These are phyloP conservation scores for Dolichallabes microphthalmus DNA, from an alignment of 2,113 vertebrate genomes.

Conservation along the genomic window DNA sequence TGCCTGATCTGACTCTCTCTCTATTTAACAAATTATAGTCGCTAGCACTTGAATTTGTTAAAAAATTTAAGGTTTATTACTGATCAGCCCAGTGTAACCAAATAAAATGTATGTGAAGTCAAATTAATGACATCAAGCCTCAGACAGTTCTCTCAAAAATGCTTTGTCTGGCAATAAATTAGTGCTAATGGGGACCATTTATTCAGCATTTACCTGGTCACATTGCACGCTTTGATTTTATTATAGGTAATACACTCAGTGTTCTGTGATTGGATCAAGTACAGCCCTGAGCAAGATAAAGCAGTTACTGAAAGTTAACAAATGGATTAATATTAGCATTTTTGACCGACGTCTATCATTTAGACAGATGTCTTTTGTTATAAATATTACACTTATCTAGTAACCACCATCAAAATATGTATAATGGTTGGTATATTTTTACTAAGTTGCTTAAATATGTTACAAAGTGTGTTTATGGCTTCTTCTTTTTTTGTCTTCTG, in stretches of 20 bases:
- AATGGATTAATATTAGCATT: background rate
- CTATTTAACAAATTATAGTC: background rate
- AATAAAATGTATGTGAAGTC: background rate
- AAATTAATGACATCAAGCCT: background rate
- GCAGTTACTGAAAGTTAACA: background rate
- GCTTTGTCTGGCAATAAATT: background rate
- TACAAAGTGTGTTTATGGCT: background rate
- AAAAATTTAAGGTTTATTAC: background rate
- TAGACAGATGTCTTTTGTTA: background rate
- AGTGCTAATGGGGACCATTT: conserved; percentile 1
- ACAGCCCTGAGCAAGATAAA: background rate
- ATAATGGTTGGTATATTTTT: background rate
- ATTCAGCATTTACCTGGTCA: background rate
- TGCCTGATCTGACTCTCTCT: background rate
- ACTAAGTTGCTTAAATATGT: background rate
- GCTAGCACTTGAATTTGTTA: background rate
- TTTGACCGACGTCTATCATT: background rate
- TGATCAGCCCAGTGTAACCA: background rate
- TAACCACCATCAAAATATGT: background rate
- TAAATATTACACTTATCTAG: background rate
- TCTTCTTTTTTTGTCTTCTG: background rate
- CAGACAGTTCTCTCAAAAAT: background rate
- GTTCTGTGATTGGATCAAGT: background rate
- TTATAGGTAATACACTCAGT: too few species aligned
- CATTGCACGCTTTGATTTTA: background rate